Base-by-base conservation (phyloP, 1,140 invertebrate genomes). In the Aphis gossypii region DNA sequence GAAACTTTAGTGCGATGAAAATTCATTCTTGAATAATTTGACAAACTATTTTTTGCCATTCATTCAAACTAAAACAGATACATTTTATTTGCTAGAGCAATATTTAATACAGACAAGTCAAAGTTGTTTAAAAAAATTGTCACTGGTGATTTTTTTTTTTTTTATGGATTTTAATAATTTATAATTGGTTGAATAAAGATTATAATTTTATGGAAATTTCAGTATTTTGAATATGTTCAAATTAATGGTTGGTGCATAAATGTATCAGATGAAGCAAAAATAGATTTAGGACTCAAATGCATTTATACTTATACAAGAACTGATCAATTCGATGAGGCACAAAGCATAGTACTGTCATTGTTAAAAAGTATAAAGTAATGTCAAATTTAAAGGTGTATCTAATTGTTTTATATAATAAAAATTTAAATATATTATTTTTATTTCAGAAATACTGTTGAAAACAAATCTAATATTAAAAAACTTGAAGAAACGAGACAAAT, bases 241-340 rank as follows among this genome's bases (percentile, higher is more conserved):
- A 84, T 38, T 20, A 93, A 93, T 93, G 82, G 92, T 86, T 93
- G 92, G 92, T 51, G 76, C 41, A 44, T 44, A 30, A 41, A 30
- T 56, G 82, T 93, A 41, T 84, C 92, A 56, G 48, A 93, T n/a
- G 51, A 86, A 56, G 82, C 92, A 84, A 93, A 93, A 93, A 86
- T 93, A 41, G 18, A 1, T 25, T 51, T 93, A 21, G 92, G 92
- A 1, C 76, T 93, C 2, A 84, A 54, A 84, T 93, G 92, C 14
- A 84, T 93, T 93, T 93, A 93, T 54, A 93, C 46, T 14, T 93
- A 93, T 41, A 25, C 68, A 93, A 44, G 23, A 86, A 54, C n/a
- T 93, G 92, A 86, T 84, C 92, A 93, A 56, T 84, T 93, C 54
- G 92, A 93, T n/a, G 92, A 93, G 6, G 92, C 92, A 30, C 68